Evolutionary conservation across 2,113 vertebrate genomes (phyloP), one percentile per base, ranked within the genome.

Genomic region (Holacanthus passer): DNA sequence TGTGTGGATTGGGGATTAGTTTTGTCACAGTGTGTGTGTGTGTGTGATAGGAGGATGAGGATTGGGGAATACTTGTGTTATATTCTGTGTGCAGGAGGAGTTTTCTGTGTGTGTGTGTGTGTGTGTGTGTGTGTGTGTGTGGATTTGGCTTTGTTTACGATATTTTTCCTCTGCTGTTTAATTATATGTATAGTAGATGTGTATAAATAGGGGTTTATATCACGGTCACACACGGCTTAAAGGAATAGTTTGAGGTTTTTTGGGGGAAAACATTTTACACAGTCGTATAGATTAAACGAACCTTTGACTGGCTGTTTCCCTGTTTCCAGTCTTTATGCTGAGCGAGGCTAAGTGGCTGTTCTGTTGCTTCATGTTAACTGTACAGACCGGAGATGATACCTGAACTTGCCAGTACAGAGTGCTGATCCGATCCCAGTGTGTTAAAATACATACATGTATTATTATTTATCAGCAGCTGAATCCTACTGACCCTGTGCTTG

Each of bases 1-100:
- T 41, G 77, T 53, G 24, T 27, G 60, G 5, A 35, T 10, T 10
- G 29, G 29, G 50, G 73, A 75, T 75, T 80, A 73, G 62, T 24
- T 77, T 17, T 52, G 31, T 82, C 73, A 47, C 27, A 0, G 14
- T 32, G 20, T 19, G 35, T 58, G 47, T 65, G 62, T 45, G 39
- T 52, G 76, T 76, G 65, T 31, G 32, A 37, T 45, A 0, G n/a
- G 48, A 50, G 37, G 37, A 45, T 37, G 73, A 31, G n/a, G 35
- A 35, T 27, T 32, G 31, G 45, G 56, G 53, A 4, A 66, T 66
- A 55, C 60, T 64, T 52, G 35, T 37, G 35, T 37, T 50, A 11
- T 63, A 65, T 29, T 48, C 27, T 22, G 58, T 71, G 43, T 60
- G 60, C 5, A 31, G 16, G 31, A 52, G 20, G 32, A 22, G n/a